phyloP scores from a whole-genome alignment of 2,888 invertebrate genomes.

The Athalia cordata region DNA sequence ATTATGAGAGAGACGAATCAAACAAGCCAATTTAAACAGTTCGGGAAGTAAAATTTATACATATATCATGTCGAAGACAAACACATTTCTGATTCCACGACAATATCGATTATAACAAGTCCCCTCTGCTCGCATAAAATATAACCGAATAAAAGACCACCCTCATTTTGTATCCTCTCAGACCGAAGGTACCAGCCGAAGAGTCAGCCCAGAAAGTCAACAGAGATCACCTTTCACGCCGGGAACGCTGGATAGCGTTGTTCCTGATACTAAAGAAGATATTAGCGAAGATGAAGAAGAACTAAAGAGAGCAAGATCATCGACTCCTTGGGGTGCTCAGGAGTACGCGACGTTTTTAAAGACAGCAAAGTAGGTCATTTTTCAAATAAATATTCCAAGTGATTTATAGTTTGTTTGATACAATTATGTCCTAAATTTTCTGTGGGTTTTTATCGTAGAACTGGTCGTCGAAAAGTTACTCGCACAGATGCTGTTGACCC shows the following conservation, averaged over 20 bases:
- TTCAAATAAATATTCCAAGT: neutral
- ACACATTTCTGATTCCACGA: conserved; percentile 48
- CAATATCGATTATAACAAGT: conserved; percentile 59
- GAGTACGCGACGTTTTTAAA: conserved; percentile 58
- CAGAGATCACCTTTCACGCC: conserved; percentile 65
- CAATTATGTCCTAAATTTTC: neutral
- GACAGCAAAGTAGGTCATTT: conserved; percentile 57
- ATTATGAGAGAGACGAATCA: conserved; percentile 27
- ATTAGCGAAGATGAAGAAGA: conserved; percentile 65
- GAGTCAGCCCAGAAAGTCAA: conserved; percentile 59
- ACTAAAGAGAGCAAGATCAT: conserved; percentile 48
- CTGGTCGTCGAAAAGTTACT: conserved; percentile 56
- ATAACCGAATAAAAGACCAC: conserved; percentile 17
- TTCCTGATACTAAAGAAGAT: conserved; percentile 60
- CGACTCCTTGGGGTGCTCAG: conserved; percentile 59
- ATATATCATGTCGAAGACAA: conserved; percentile 20
- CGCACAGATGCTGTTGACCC: conserved; percentile 61
- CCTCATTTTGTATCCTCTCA: conserved; percentile 51
- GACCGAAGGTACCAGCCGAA: conserved; percentile 66
- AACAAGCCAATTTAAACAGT: conserved; percentile 28
- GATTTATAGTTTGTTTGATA: neutral
- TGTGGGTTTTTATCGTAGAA: conserved; percentile 30
- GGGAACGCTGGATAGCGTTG: conserved; percentile 63
- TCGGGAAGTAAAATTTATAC: neutral
- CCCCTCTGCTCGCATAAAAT: conserved; percentile 35